Evolutionary conservation across 2,888 invertebrate genomes (phyloP), one percentile per base, ranked within the genome.

Genomic region (Drosophila putrida): DNA sequence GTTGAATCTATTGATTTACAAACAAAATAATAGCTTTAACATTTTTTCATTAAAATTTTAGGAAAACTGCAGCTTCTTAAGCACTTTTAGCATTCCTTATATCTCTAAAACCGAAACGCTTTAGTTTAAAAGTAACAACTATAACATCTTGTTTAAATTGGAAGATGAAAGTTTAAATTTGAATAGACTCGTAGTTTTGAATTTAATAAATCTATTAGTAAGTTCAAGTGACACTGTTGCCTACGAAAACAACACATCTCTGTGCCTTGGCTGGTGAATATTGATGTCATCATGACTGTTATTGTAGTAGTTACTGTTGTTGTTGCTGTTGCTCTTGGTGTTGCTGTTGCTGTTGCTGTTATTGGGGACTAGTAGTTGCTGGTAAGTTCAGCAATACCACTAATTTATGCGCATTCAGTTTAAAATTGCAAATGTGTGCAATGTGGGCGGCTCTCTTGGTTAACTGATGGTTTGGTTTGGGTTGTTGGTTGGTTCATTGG

Each of bases 351-450:
- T 47, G 51, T 36, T 9, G 31, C 20, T 20, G 20, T 20, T 20
- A 20, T 20, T 41, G 31, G 1, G 27, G 20, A 20, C 20, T 20
- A 43, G 55, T 53, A 31, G 60, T 51, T 69, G 59, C 53, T 67
- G 72, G 44, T 54, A 54, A 75, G 69, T 74, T 68, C 61, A 54
- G 72, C 68, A 74, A 75, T 75, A 55, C 84, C 81, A 83, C 87
- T 82, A 87, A 82, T 86, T 87, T 87, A 82, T 82, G 80, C 87
- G 87, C 71, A 86, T 86, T 74, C 82, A 78, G 87, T 82, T 82
- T 80, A 86, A 82, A 82, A 31, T 82, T 86, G 82, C 83, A 82
- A 86, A 86, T 82, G 81, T 78, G 71, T 80, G 80, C 84, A 44
- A 64, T 75, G 74, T 74, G 83, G 58, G 59, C 38, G 36, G 27